A percentile compares a stretch with the other conserved stretches of the same genome.
phyloP scores from a whole-genome alignment of 35 echinoderm and acorn worm genomes.

The Heliocidaris tuberculata region DNA sequence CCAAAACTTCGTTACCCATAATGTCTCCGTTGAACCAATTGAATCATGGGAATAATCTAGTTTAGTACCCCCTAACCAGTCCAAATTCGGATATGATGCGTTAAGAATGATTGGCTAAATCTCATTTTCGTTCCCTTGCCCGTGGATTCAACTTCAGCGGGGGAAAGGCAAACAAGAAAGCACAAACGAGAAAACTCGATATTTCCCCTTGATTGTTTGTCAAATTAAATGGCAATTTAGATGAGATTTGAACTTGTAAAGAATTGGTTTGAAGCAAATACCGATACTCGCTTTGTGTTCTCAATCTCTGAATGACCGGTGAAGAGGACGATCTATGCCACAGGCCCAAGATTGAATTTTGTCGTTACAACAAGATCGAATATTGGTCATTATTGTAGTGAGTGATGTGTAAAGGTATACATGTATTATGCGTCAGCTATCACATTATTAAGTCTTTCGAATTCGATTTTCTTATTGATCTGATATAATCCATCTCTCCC shows the following conservation, averaged over 20 bases:
- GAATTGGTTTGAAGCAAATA: slow-evolving; percentile 17
- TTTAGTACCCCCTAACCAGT: slow-evolving; percentile 31
- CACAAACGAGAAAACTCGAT: neutral
- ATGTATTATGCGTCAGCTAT: neutral
- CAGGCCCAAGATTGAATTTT: neutral
- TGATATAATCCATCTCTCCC: neutral
- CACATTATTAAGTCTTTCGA: neutral
- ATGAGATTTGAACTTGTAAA: neutral
- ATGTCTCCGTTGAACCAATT: slow-evolving; percentile 39
- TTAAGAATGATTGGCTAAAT: slow-evolving; percentile 44
- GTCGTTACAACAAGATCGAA: neutral
- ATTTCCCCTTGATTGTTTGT: neutral
- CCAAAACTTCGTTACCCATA: slow-evolving; percentile 31
- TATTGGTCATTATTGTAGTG: neutral
- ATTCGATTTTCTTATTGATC: neutral
- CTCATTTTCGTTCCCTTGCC: slow-evolving; percentile 14
- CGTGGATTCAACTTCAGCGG: neutral
- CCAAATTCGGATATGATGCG: slow-evolving; percentile 43
- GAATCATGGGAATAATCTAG: slow-evolving; percentile 47
- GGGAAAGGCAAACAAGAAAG: neutral
- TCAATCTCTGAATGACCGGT: neutral
- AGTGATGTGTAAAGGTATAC: neutral
- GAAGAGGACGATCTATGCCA: neutral
- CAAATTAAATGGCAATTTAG: neutral
- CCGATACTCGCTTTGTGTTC: neutral